Evolutionary conservation across 2,113 vertebrate species (phyloP).

Genomic region (Coptodon rendalli): DNA sequence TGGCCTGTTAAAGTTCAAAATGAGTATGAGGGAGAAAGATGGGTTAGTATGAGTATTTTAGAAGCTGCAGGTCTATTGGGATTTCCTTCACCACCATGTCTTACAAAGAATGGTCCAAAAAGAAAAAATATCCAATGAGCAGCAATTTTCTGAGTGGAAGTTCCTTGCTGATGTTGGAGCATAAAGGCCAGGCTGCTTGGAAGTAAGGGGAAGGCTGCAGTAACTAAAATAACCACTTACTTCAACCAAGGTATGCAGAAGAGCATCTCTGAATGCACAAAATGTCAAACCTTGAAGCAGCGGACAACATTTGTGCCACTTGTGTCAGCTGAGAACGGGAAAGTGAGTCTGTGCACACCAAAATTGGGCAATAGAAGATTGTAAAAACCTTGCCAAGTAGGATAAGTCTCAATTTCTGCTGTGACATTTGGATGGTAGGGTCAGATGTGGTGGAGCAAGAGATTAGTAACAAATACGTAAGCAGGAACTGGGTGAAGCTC

Average conservation of each 20-base stretch:
- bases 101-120: not conserved
- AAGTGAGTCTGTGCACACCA: not conserved
- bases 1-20: not conserved
- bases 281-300: not conserved
- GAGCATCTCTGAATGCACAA: not conserved
- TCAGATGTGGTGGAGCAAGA: not conserved
- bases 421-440: not conserved
- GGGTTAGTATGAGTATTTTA: not conserved
- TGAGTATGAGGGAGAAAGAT: not conserved
- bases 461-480: not conserved
- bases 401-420: not conserved
- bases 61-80: not conserved
- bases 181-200: not conserved
- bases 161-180: not conserved
- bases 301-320: not conserved
- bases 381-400: not conserved
- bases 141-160: not conserved
- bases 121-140: not conserved
- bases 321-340: not conserved
- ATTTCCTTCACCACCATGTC: not conserved
- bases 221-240: not conserved
- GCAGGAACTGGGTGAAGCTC: not conserved
- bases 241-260: not conserved
- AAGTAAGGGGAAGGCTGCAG: not conserved
- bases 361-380: not conserved